Percentiles rank a stretch among this genome's conserved stretches.
Conservation (phyloP, 2,797 vertebrate species). For the Heteromormyrus szaboi region DNA sequence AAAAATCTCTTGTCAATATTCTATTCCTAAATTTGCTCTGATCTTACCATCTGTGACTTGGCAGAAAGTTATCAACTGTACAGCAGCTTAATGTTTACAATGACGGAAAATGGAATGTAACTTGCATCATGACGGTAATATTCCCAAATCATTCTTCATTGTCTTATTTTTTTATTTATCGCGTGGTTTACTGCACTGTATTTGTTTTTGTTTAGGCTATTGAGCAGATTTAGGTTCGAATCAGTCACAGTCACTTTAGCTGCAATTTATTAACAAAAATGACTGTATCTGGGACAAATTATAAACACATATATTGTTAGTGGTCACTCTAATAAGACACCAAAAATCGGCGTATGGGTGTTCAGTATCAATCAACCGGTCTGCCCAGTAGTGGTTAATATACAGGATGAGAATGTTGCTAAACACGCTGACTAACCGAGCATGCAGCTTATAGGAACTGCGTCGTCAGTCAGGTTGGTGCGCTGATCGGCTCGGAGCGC, state of each 20-base stretch:
- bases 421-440: constrained; percentile 27
- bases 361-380: background rate
- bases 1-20: background rate
- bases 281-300: background rate
- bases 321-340: background rate
- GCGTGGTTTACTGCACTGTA: background rate
- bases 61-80: background rate
- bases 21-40: background rate
- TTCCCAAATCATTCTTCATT: background rate
- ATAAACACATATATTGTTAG: background rate
- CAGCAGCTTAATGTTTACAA: background rate
- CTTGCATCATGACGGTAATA: background rate
- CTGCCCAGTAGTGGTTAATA: background rate
- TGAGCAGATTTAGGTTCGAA: background rate
- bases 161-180: background rate
- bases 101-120: background rate
- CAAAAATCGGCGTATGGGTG: background rate
- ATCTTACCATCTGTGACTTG: background rate
- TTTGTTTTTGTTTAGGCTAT: background rate
- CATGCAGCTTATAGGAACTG: background rate
- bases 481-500: background rate
- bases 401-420: constrained; percentile 19
- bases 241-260: background rate
- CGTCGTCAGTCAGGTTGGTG: background rate
- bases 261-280: background rate